Conservation (phyloP, 2,113 vertebrate genomes). For the Pterocles orientalis region DNA sequence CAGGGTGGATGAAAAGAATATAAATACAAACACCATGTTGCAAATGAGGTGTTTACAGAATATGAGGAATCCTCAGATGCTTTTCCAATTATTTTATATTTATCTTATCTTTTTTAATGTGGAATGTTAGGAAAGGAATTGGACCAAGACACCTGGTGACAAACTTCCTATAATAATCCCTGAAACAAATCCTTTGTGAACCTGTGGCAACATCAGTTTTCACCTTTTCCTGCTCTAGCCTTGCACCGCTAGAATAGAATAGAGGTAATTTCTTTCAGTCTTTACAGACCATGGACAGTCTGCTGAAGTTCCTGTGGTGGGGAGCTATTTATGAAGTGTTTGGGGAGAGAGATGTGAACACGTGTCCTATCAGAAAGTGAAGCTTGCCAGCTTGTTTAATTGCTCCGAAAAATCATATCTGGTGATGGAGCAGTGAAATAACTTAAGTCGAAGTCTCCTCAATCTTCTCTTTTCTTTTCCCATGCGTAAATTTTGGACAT, state of each 20-base stretch:
- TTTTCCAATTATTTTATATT: constrained; percentile 7
- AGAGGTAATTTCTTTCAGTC: background rate
- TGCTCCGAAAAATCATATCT: background rate
- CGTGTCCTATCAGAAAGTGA: background rate
- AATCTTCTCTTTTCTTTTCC: background rate
- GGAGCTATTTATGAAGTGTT: background rate
- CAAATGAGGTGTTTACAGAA: constrained; percentile 31
- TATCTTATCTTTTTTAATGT: background rate
- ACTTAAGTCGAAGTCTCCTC: background rate
- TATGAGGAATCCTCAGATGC: background rate
- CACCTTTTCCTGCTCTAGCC: background rate
- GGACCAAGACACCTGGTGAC: background rate
- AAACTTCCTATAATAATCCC: background rate
- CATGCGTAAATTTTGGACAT: background rate
- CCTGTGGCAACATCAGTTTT: background rate
- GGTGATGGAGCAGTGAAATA: background rate
- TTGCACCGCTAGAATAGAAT: background rate
- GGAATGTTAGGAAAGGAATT: background rate
- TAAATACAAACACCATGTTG: constrained; percentile 5
- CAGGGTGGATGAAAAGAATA: constrained; percentile 15
- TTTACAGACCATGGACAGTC: background rate
- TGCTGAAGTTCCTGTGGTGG: background rate
- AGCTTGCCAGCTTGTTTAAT: background rate
- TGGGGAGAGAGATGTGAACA: background rate
- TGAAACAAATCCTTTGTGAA: background rate